Percentiles rank a stretch among this genome's conserved stretches.
Conservation (phyloP, 2,888 invertebrate genomes). For the Agrotis exclamationis region DNA sequence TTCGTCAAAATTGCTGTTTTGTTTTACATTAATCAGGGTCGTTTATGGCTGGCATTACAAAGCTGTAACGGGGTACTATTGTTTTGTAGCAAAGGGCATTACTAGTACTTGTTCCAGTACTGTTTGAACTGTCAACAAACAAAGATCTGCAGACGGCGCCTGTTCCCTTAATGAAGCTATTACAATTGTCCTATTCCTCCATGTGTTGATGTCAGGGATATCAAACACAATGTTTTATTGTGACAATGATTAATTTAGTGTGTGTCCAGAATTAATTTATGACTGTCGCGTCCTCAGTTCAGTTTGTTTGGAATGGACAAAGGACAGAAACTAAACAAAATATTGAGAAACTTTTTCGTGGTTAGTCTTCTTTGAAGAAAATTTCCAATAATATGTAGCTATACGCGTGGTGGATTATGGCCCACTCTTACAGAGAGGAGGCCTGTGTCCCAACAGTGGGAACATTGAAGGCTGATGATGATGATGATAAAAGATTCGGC, state of each 20-base stretch:
- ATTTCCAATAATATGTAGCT: too few species aligned
- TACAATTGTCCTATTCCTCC: neutral
- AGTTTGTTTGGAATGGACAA: neutral
- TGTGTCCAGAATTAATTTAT: constrained; percentile 29
- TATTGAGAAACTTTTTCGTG: neutral
- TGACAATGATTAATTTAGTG: neutral
- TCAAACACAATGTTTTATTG: constrained; percentile 17
- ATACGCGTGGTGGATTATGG: too few species aligned
- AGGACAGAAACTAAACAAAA: neutral
- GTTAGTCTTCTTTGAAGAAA: too few species aligned
- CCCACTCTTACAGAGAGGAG: too few species aligned
- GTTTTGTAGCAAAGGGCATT: neutral
- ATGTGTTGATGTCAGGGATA: neutral
- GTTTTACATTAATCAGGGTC: too few species aligned
- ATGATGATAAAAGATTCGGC: too few species aligned
- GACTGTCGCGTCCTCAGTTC: constrained; percentile 10
- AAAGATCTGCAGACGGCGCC: neutral
- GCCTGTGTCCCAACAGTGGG: too few species aligned
- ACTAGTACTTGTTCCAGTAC: neutral
- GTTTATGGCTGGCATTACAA: too few species aligned
- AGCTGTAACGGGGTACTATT: neutral
- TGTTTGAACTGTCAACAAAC: constrained; percentile 4
- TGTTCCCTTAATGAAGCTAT: neutral
- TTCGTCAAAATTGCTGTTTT: too few species aligned
- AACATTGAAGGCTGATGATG: too few species aligned